Evolutionary conservation across 2,797 vertebrate species (phyloP).

Genomic region (Aulostomus chinensis): DNA sequence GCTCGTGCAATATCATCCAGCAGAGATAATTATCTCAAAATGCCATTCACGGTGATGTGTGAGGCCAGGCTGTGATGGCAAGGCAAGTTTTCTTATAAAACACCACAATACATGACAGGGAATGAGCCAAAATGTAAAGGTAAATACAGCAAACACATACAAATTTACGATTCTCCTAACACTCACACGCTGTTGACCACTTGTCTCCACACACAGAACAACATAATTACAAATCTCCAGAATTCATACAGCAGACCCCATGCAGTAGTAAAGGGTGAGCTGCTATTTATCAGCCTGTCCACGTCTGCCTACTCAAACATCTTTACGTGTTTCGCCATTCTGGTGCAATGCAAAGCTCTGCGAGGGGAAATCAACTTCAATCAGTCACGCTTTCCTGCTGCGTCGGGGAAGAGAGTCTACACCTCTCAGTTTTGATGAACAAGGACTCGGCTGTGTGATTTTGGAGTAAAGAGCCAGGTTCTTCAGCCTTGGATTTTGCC

Average conservation of each 20-base stretch:
- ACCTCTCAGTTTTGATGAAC: conserved; percentile 62
- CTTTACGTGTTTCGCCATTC: conserved; percentile 44
- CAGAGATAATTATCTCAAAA: conserved; percentile 26
- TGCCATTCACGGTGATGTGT: no score
- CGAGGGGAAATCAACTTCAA: conserved; percentile 65
- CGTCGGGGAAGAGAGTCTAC: conserved; percentile 32
- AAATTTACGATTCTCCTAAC: no score
- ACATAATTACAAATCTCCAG: conserved; percentile 17
- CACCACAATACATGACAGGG: no score
- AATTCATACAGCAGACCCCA: conserved; percentile 24
- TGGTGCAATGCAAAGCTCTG: conserved; percentile 50
- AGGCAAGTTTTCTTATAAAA: no score
- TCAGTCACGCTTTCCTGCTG: conserved; percentile 55
- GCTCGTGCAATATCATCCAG: conserved; percentile 1
- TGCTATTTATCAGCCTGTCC: conserved; percentile 45
- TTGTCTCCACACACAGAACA: conserved; percentile 15
- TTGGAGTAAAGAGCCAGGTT: conserved; percentile 36
- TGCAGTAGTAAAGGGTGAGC: conserved; percentile 9
- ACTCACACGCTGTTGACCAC: conserved; percentile 17
- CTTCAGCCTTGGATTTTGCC: conserved; percentile 32
- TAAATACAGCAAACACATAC: no score
- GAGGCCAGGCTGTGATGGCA: no score
- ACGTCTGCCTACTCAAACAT: conserved; percentile 41
- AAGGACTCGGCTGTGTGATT: conserved; percentile 52
- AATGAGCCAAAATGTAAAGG: no score